Evolutionary conservation across 2,888 invertebrate genomes (phyloP), one percentile per base, ranked within the genome.

Genomic region (Polylopha cassiicola): DNA sequence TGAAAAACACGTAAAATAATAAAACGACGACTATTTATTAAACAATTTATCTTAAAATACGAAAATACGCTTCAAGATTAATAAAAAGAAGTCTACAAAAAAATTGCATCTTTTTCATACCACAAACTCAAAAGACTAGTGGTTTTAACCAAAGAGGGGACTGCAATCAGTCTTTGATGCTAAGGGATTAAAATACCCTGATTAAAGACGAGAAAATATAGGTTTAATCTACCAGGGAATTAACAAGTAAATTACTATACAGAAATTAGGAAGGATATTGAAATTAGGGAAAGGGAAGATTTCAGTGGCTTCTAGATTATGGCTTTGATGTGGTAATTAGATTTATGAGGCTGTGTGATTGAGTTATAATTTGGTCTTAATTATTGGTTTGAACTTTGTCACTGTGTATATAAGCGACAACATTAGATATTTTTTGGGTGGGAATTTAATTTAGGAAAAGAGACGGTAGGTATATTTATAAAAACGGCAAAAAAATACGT

Each of bases 161-260:
- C 36, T 47, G 37, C 53, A 59, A 63, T 61, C 56, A 59, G 44
- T 34, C 45, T 44, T 60, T 58, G 48, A 57, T 37, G 53, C 48
- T 48, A 39, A 43, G 45, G 59, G 57, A 58, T 61, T 55, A 52
- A n/a, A n/a, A n/a, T 28, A 31, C 44, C 33, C 49, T 63, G 56
- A 64, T 62, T 58, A 61, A 55, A 60, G 58, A 55, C 18, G 48
- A 49, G 47, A 42, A 48, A 44, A 45, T 48, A 48, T 48, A 43
- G 46, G 44, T 46, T 46, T 45, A 46, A 50, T 48, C 43, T 43
- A 41, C 44, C 36, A n/a, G n/a, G n/a, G 44, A 43, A 37, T 32
- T 14, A 17, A 36, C 20, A 18, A 41, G 43, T 38, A n/a, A n/a
- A n/a, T n/a, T n/a, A n/a, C n/a, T n/a, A n/a, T n/a, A n/a, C 37